These are phyloP conservation scores for Perdita meconis DNA, from an alignment of 2,888 invertebrate species.

Conservation along the genomic window DNA sequence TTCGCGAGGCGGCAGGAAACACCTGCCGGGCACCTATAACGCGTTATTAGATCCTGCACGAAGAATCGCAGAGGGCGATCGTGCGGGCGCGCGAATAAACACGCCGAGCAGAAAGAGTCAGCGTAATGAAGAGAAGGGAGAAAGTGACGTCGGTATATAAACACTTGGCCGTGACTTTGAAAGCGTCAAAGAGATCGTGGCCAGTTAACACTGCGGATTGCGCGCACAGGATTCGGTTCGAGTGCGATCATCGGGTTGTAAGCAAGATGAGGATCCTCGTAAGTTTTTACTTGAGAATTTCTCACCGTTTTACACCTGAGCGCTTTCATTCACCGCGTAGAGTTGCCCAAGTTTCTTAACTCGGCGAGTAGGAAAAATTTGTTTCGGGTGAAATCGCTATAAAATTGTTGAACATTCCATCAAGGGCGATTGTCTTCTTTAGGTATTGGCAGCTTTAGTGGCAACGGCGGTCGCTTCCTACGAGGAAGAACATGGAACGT, in stretches of 20 bases:
- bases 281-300: constrained; percentile 60
- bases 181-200: constrained; percentile 75
- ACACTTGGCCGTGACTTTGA: constrained; percentile 83
- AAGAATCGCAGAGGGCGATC: constrained; percentile 22
- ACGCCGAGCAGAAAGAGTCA: constrained; percentile 48
- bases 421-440: neutral
- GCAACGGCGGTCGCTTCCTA: constrained; percentile 72
- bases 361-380: too few species aligned
- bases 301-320: neutral
- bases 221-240: constrained; percentile 53
- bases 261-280: constrained; percentile 75
- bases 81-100: constrained; percentile 28
- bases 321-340: neutral
- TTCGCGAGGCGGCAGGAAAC: constrained; percentile 4
- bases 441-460: constrained; percentile 75
- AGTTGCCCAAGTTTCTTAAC: neutral
- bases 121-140: constrained; percentile 80
- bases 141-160: constrained; percentile 83
- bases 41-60: constrained; percentile 35
- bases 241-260: constrained; percentile 35
- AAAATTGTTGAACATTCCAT: too few species aligned
- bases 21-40: too few species aligned
- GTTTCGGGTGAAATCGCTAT: too few species aligned
- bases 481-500: constrained; percentile 74
- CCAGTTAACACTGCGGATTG: constrained; percentile 59